Evolutionary conservation across 2,797 vertebrate species (phyloP).

Genomic region (Serranus cabrilla): DNA sequence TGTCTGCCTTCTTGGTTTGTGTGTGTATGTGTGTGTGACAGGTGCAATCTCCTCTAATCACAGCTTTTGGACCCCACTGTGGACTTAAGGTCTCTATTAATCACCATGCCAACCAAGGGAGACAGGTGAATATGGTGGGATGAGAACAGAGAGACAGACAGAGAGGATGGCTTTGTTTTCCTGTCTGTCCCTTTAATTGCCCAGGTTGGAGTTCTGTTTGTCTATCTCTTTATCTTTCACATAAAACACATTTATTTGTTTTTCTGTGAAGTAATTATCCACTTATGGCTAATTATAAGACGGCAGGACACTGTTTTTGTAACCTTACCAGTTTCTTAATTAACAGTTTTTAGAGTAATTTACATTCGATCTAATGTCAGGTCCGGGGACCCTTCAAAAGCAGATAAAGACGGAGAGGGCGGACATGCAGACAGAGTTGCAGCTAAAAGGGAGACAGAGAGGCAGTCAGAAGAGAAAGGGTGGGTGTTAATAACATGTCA

Average conservation of each 20-base stretch:
- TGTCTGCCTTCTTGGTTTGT: slow-evolving; percentile 15
- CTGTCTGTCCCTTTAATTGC: slow-evolving; percentile 11
- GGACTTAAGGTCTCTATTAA: slow-evolving; percentile 65
- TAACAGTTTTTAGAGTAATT: slow-evolving; percentile 26
- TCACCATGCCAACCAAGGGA: slow-evolving; percentile 58
- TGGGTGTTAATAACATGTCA: slow-evolving; percentile 69
- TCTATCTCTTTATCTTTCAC: not conserved
- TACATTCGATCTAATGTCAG: slow-evolving; percentile 17
- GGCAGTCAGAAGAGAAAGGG: slow-evolving; percentile 40
- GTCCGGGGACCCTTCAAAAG: not conserved
- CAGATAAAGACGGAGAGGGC: not conserved
- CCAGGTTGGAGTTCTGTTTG: slow-evolving; percentile 12
- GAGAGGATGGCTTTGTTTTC: slow-evolving; percentile 6
- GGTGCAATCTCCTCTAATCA: slow-evolving; percentile 64
- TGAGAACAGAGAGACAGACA: slow-evolving; percentile 20
- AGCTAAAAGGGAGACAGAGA: slow-evolving; percentile 27
- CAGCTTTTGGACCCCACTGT: slow-evolving; percentile 48
- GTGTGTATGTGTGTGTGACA: slow-evolving; percentile 30
- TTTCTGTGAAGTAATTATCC: not conserved
- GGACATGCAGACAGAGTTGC: not conserved
- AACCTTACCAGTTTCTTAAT: slow-evolving; percentile 15
- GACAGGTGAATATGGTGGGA: slow-evolving; percentile 19
- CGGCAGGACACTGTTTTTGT: slow-evolving; percentile 17
- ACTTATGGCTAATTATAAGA: slow-evolving; percentile 14
- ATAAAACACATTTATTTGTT: not conserved